phyloP scores from a whole-genome alignment of 2,888 invertebrate species.

The Cotesia congregata region DNA sequence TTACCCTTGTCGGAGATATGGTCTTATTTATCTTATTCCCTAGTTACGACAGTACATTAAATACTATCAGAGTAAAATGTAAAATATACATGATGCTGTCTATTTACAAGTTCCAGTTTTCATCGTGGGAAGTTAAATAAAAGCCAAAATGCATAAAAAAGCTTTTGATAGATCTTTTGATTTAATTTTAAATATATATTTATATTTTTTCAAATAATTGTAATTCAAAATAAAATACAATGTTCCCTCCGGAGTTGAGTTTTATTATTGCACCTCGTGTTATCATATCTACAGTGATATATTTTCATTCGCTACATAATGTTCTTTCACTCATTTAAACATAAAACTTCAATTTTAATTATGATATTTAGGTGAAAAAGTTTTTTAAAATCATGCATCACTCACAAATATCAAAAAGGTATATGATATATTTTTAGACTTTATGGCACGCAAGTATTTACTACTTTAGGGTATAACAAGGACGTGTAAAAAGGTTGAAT shows the following conservation, averaged over 20 bases:
- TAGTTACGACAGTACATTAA: too few species aligned
- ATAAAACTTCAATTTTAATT: not conserved
- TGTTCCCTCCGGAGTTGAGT: constrained; percentile 53
- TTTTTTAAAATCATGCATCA: not conserved
- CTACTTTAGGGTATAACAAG: too few species aligned
- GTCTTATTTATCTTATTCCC: too few species aligned
- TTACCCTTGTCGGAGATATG: too few species aligned
- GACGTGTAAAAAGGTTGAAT: too few species aligned
- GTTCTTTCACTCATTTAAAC: constrained; percentile 34
- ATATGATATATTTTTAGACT: not conserved
- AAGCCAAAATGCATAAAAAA: not conserved
- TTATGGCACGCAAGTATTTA: too few species aligned
- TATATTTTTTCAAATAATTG: constrained; percentile 38
- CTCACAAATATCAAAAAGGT: not conserved
- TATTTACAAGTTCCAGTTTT: not conserved
- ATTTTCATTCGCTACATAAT: constrained; percentile 50
- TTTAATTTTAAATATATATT: constrained; percentile 24
- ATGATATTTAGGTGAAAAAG: not conserved
- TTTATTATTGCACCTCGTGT: constrained; percentile 58
- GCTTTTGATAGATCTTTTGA: constrained; percentile 37
- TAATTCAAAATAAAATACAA: constrained; percentile 54
- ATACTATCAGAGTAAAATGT: too few species aligned
- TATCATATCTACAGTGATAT: constrained; percentile 69
- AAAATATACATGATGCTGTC: too few species aligned
- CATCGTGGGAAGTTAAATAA: constrained; percentile 47